Evolutionary conservation across 2,113 vertebrate species (phyloP), one percentile per base, ranked within the genome.

Genomic region (Xenopus laevis): DNA sequence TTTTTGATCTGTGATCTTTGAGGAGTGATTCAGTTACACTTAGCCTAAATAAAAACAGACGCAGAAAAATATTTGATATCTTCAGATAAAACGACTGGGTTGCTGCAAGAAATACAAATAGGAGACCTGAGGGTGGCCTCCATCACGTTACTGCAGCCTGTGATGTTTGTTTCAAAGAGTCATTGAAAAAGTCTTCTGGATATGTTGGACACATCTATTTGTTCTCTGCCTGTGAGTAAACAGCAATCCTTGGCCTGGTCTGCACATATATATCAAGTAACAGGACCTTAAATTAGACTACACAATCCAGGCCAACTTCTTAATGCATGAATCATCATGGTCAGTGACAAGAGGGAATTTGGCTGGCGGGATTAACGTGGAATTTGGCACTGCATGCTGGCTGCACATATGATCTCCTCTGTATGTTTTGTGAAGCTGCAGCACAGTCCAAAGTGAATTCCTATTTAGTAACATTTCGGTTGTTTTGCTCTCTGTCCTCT

Each of bases 241-340:
- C 53, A n/a, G 33, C 61, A 52, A 7, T 64, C 9, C 61, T 72
- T 72, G 71, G 47, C 52, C 16, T 11, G 46, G 45, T 52, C 50
- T 71, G 63, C 63, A 64, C 62, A 16, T 65, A 61, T 33, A 16
- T 65, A 61, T 33, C 40, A 30, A 72, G 61, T 72, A 60, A 64
- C 52, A 57, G 55, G 10, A 72, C 30, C 71, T 44, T 50, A 53
- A 72, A 64, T 74, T 74, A 74, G 72, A 46, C 40, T 10, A 7
- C 50, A 23, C 23, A 65, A 58, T 59, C 16, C 11, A n/a, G 17
- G 53, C 55, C 44, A 47, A 50, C 55, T 59, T 74, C 53, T 47
- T 44, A 18, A 18, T 30, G 64, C 55, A 67, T 74, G 63, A 74
- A 60, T 74, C 72, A 74, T 50, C 20, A 5, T 47, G 33, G 72